A percentile compares a stretch with the other conserved stretches of the same genome.
phyloP scores from a whole-genome alignment of 2,113 vertebrate species.

The Eira barbara region DNA sequence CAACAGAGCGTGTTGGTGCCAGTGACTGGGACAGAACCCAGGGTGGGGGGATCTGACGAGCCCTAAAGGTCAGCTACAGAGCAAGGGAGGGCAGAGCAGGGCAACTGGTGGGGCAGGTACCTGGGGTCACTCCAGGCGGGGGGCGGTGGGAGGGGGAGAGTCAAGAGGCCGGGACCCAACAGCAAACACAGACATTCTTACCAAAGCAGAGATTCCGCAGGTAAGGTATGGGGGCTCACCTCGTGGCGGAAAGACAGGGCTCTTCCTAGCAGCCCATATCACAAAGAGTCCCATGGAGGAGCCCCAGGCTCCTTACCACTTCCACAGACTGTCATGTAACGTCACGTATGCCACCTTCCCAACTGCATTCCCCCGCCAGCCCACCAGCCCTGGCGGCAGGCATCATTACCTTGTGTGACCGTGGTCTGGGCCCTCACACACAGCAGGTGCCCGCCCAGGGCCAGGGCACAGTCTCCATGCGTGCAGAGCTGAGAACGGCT shows the following conservation, averaged over 20 bases:
- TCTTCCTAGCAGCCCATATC: not conserved
- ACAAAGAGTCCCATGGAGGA: not conserved
- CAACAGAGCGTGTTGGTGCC: not conserved
- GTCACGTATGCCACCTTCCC: not conserved
- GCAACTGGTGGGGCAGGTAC: not conserved
- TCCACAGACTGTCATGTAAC: no score
- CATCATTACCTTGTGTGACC: no score
- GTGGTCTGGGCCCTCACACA: not conserved
- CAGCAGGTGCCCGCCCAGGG: not conserved
- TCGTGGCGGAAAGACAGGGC: no score
- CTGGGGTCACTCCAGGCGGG: not conserved
- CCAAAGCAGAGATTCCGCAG: not conserved
- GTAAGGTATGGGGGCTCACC: not conserved
- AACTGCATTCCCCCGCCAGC: no score
- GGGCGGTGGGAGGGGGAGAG: not conserved
- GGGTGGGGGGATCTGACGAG: fast-evolving
- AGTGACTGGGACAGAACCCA: fast-evolving
- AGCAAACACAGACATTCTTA: fast-evolving
- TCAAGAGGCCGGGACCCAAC: not conserved
- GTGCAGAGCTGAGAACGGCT: not conserved
- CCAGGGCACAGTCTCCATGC: fast-evolving
- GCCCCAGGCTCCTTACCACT: not conserved
- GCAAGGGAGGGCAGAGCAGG: not conserved
- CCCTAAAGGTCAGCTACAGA: not conserved
- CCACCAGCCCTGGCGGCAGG: not conserved